Evolutionary conservation across 2,113 vertebrate species (phyloP), one percentile per base, ranked within the genome.

Genomic region (Speoplatyrhinus poulsoni): DNA sequence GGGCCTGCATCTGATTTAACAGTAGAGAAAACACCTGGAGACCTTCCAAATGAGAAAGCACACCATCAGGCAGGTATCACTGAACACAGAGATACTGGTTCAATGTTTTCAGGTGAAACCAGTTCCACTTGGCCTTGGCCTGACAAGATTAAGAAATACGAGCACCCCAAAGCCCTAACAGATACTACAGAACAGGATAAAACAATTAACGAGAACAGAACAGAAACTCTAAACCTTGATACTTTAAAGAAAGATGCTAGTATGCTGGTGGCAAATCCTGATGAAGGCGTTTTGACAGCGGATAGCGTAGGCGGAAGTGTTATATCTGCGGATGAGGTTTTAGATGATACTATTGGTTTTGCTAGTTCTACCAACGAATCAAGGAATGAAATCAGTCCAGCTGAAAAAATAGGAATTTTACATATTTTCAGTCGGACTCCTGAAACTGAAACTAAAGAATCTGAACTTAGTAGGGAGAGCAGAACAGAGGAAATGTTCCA

Each of bases 361-460:
- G 0, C 36, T n/a, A 12, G 6, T 3, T 73, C 67, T 0, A n/a
- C 67, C n/a, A 41, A 5, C 52, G 56, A 10, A 6, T 1, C 13
- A 1, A 73, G 55, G 6, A 41, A 52, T 19, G 57, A 6, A 12
- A 57, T 11, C 16, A 57, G 12, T n/a, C 0, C 46, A 3, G 33
- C 15, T 53, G 67, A 72, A 56, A 67, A 12, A 36, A 63, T 68
- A 69, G 73, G 76, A 0, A 12, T 77, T 6, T 72, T 91, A 3
- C n/a, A 56, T n/a, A 64, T 72, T 63, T 85, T 85, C 16, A 68
- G 46, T n/a, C 66, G 60, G 65, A 65, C 26, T 9, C 48, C 73
- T 26, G 60, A 16, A 12, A 3, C 46, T 0, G 65, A 76, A 75
- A 59, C 56, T 0, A 47, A 56, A 8, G 64, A 82, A 56, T 13